phyloP scores from a whole-genome alignment of 2,888 invertebrate genomes.

The Teleogryllus oceanicus region DNA sequence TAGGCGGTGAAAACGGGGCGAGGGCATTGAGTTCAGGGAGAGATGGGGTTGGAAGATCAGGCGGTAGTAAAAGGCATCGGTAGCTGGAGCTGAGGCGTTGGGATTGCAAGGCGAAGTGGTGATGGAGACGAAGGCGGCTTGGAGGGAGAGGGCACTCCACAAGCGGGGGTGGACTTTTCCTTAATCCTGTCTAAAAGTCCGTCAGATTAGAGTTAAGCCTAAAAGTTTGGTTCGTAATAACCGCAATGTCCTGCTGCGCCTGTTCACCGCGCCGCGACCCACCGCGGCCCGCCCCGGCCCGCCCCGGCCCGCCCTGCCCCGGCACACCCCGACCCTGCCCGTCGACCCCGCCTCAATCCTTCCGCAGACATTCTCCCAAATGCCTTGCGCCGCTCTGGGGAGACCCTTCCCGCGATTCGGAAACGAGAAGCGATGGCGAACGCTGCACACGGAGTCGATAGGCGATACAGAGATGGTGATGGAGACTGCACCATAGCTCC shows the following conservation, averaged over 20 bases:
- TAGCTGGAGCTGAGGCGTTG: neutral
- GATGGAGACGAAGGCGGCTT: too few relatives aligned
- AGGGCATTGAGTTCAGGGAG: neutral
- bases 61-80: neutral
- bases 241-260: constrained; percentile 1
- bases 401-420: neutral
- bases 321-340: neutral
- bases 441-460: too few relatives aligned
- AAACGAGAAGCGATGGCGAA: neutral
- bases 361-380: neutral
- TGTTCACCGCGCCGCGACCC: neutral
- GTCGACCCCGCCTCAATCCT: neutral
- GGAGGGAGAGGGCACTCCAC: neutral
- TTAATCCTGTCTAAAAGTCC: constrained; percentile 18
- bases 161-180: neutral
- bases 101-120: too few relatives aligned
- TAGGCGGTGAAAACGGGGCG: neutral
- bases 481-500: too few relatives aligned
- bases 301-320: neutral
- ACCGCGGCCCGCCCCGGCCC: neutral
- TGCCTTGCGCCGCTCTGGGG: neutral
- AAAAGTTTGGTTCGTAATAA: constrained; percentile 18
- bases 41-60: neutral
- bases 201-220: constrained; percentile 18
- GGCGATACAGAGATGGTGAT: too few relatives aligned